These are phyloP conservation scores for Butorides virescens DNA, from an alignment of 2,113 vertebrate species.

Conservation along the genomic window DNA sequence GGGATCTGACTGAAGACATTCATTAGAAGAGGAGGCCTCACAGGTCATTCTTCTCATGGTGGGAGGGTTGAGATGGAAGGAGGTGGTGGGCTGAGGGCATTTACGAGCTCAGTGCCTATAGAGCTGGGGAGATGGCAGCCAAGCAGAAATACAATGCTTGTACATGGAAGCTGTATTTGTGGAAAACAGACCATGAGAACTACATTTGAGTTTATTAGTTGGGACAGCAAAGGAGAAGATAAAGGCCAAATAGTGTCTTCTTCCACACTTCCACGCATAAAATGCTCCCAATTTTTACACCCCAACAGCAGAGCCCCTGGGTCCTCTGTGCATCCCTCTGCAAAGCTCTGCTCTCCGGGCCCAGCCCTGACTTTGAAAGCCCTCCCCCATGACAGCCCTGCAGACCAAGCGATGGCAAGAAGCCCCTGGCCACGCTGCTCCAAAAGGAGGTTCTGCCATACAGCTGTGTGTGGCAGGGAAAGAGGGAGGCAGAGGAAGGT, in stretches of 20 bases:
- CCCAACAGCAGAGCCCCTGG: not conserved
- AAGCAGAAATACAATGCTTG: not conserved
- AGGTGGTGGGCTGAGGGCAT: not conserved
- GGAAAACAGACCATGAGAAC: not conserved
- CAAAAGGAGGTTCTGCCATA: not conserved
- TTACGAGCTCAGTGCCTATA: not conserved
- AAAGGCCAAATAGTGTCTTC: not conserved
- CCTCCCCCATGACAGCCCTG: not conserved
- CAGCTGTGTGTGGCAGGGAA: not conserved
- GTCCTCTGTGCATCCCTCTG: not conserved
- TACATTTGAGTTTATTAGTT: not conserved
- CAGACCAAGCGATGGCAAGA: not conserved
- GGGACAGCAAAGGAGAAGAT: not conserved
- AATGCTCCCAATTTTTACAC: not conserved
- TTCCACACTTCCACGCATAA: not conserved
- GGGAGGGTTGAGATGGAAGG: not conserved
- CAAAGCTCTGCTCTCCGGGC: not conserved
- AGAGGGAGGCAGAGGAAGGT: not conserved
- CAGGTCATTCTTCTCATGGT: not conserved
- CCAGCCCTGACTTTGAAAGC: not conserved
- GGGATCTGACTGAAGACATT: not conserved
- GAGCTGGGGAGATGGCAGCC: not conserved
- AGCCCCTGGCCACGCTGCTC: not conserved
- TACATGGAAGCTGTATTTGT: not conserved
- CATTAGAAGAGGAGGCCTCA: not conserved